A percentile compares a stretch with the other conserved stretches of the same genome.
phyloP scores from a whole-genome alignment of 2,797 vertebrate genomes.

The Kryptopterus vitreolus region DNA sequence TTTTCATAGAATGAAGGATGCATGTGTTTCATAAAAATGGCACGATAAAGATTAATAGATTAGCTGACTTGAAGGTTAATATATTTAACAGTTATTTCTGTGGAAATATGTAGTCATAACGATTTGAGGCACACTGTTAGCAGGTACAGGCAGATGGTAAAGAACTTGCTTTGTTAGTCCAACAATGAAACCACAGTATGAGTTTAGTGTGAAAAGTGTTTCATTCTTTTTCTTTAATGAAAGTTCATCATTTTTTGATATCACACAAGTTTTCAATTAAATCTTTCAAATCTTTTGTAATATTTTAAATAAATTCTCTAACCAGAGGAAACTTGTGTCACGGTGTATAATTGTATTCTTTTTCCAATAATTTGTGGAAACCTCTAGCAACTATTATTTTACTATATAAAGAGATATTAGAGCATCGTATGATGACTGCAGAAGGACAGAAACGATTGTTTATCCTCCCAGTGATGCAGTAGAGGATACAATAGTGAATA shows the following conservation, averaged over 20 bases:
- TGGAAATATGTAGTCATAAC: not conserved
- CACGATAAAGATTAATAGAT: not conserved
- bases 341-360: not conserved
- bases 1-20: slow-evolving; percentile 1
- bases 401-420: not conserved
- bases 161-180: no score
- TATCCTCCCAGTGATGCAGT: not conserved
- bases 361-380: not conserved
- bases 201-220: not conserved
- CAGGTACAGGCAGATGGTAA: not conserved
- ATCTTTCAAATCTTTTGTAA: not conserved
- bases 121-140: not conserved
- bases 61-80: not conserved
- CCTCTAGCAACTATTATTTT: not conserved
- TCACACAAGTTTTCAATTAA: not conserved
- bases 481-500: not conserved
- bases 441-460: not conserved
- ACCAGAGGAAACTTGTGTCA: not conserved
- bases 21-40: not conserved
- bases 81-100: not conserved
- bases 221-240: not conserved
- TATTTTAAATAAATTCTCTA: not conserved
- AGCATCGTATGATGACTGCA: not conserved
- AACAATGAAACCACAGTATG: no score
- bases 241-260: not conserved